Evolutionary conservation across 1,140 invertebrate species (phyloP).

Genomic region (Drosophila orena): DNA sequence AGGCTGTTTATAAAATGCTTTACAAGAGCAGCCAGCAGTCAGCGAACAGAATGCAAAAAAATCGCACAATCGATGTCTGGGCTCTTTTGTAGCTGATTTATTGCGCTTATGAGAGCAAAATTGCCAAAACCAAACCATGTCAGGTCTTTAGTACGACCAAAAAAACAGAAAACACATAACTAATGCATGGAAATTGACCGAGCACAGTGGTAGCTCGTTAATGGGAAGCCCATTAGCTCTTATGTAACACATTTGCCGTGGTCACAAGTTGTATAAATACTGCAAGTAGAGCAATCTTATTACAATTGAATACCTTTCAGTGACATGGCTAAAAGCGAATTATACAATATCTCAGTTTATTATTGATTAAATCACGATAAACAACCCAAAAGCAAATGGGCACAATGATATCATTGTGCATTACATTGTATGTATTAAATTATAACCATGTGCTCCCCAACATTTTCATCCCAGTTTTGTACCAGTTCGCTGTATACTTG

Average conservation of each 20-base stretch:
- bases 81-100: conserved; percentile 38
- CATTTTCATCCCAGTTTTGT: not conserved
- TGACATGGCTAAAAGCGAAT: not conserved
- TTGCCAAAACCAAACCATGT: conserved; percentile 16
- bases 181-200: conserved; percentile 10
- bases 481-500: not conserved
- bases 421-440: no score
- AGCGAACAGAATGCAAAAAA: conserved; percentile 9
- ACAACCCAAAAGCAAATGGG: no score
- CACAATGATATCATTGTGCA: no score
- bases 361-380: no score
- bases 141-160: conserved; percentile 2
- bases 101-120: conserved; percentile 22
- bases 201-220: not conserved
- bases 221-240: not conserved
- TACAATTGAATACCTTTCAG: not conserved
- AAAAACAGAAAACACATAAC: conserved; percentile 1
- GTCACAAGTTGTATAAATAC: not conserved
- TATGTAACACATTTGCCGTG: not conserved
- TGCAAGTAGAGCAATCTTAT: not conserved
- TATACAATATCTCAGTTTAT: not conserved
- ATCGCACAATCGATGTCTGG: conserved; percentile 37
- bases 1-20: conserved; percentile 14
- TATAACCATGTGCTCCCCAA: no score
- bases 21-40: not conserved